Percentiles rank a stretch among this genome's conserved stretches.
Conservation (phyloP, 2,888 invertebrate genomes). For the Zhuqinia jingwanae region DNA sequence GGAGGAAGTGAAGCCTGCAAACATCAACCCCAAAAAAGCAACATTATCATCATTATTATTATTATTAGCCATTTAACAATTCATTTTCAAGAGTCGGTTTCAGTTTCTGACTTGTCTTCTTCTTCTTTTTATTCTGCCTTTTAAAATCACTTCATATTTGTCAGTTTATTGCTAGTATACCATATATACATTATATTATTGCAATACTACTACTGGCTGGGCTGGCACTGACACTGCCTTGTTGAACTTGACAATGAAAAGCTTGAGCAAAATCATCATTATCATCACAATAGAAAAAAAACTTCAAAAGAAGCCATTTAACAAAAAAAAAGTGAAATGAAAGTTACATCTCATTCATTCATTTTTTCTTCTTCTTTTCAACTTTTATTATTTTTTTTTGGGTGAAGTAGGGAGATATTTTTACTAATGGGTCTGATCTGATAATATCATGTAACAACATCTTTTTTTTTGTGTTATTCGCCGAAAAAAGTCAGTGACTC, state of each 20-base stretch:
- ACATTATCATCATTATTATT: background rate
- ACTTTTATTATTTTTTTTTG: background rate
- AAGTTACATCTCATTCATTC: constrained; percentile 46
- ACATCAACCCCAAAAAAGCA: background rate
- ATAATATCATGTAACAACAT: constrained; percentile 45
- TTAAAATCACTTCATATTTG: constrained; percentile 47
- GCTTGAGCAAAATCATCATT: too few species aligned
- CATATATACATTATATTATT: too few species aligned
- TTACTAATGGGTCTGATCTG: constrained; percentile 32
- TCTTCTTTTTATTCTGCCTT: background rate
- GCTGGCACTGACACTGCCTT: background rate
- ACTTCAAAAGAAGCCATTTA: constrained; percentile 1
- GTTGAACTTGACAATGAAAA: constrained; percentile 46
- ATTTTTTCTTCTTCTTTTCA: constrained; percentile 15
- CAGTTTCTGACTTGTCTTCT: too few species aligned
- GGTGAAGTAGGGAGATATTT: too few species aligned
- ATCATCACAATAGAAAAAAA: background rate
- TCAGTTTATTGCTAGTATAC: too few species aligned
- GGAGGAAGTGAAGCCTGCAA: constrained; percentile 29
- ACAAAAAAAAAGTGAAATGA: constrained; percentile 38
- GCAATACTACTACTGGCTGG: too few species aligned
- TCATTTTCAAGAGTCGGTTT: background rate
- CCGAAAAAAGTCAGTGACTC: constrained; percentile 52
- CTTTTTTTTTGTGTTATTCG: background rate
- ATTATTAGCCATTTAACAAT: constrained; percentile 38